Evolutionary conservation across 2,797 vertebrate species (phyloP).

Genomic region (Podarcis lilfordi): DNA sequence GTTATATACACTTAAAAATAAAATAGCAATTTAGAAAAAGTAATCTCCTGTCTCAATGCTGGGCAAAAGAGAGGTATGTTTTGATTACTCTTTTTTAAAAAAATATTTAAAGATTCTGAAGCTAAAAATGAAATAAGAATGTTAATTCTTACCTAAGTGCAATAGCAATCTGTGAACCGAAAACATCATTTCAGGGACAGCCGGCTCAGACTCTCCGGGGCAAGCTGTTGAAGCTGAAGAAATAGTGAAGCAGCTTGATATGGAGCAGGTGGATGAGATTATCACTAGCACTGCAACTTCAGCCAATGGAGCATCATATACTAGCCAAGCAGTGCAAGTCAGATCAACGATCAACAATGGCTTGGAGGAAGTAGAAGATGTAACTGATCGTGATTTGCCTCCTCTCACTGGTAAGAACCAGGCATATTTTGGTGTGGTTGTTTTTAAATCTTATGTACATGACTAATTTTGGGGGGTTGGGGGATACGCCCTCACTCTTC

Average conservation of each 20-base stretch:
- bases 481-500: not conserved
- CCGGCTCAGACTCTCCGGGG: conserved; percentile 93
- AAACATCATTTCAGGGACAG: conserved; percentile 79
- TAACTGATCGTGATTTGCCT: conserved; percentile 88
- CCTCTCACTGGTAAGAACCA: conserved; percentile 87
- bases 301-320: conserved; percentile 82
- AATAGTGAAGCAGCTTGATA: conserved; percentile 95
- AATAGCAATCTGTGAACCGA: not conserved
- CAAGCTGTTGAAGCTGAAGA: conserved; percentile 96
- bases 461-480: too few relatives aligned
- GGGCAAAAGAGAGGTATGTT: not conserved
- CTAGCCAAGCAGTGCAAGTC: conserved; percentile 78
- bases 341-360: conserved; percentile 80
- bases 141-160: fast-evolving
- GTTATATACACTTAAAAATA: not conserved
- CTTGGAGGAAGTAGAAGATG: conserved; percentile 83
- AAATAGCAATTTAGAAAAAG: not conserved
- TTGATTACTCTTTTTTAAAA: fast-evolving
- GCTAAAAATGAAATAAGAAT: fast-evolving
- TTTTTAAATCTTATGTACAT: not conserved
- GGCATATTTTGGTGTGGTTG: not conserved
- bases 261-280: conserved; percentile 93
- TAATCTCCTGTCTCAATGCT: not conserved
- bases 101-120: not conserved
- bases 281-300: conserved; percentile 86